Conservation (phyloP, 1,140 invertebrate genomes). For the Caenorhabditis inopinata region DNA sequence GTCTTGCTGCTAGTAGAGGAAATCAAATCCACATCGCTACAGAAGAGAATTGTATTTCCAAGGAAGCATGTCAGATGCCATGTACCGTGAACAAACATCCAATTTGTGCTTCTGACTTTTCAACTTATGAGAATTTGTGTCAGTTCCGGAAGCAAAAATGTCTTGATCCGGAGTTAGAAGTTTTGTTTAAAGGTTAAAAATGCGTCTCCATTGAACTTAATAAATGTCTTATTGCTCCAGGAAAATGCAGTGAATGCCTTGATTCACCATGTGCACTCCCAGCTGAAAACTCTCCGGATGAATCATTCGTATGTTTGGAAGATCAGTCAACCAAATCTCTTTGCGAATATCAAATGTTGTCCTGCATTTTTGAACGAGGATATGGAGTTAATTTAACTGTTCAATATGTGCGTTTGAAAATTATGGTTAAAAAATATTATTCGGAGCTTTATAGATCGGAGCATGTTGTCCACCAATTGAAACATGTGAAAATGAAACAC, state of each 20-base stretch:
- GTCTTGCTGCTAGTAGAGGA: conserved; percentile 56
- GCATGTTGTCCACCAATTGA: conserved; percentile 54
- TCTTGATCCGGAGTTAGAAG: conserved; percentile 49
- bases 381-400: conserved; percentile 60
- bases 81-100: conserved; percentile 45
- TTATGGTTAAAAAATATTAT: neutral
- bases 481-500: conserved; percentile 41
- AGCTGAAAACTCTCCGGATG: conserved; percentile 45
- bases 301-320: conserved; percentile 59
- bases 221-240: no score
- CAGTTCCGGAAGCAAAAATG: conserved; percentile 54
- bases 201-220: no score
- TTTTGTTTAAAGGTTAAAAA: conserved; percentile 58
- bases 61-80: neutral
- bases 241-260: conserved; percentile 55
- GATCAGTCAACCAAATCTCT: conserved; percentile 57
- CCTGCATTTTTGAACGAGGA: conserved; percentile 57
- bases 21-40: conserved; percentile 48
- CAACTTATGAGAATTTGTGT: conserved; percentile 56
- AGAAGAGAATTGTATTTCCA: conserved; percentile 48
- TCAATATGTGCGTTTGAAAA: conserved; percentile 51
- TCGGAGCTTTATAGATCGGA: conserved; percentile 49
- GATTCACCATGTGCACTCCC: conserved; percentile 50
- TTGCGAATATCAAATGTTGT: conserved; percentile 63
- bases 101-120: conserved; percentile 60